Conservation (phyloP, 2,888 invertebrate genomes). For the Barypeithes pellucidus region DNA sequence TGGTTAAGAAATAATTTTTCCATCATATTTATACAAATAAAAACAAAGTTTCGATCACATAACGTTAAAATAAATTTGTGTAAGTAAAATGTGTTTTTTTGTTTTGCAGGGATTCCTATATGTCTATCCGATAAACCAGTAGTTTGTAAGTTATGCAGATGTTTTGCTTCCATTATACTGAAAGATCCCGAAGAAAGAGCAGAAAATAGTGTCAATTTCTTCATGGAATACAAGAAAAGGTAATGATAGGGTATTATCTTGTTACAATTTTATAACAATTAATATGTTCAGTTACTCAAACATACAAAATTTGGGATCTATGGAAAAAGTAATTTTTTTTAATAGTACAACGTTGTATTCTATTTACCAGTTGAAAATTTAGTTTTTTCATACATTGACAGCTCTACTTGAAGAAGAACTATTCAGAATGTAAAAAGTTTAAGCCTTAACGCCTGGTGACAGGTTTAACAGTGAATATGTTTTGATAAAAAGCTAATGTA, state of each 20-base stretch:
- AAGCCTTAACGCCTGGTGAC: too few species aligned
- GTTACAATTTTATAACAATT: too few species aligned
- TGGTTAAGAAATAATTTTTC: too few species aligned
- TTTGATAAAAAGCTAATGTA: too few species aligned
- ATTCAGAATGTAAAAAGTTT: too few species aligned
- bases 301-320: too few species aligned
- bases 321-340: slow-evolving; percentile 72
- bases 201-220: slow-evolving; percentile 73
- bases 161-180: slow-evolving; percentile 82
- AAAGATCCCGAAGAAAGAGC: slow-evolving; percentile 74
- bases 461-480: too few species aligned
- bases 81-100: slow-evolving; percentile 8
- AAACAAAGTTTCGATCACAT: too few species aligned
- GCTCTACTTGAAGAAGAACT: too few species aligned
- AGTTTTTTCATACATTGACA: neutral
- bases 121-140: slow-evolving; percentile 80
- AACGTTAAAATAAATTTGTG: neutral
- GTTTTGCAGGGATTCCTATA: slow-evolving; percentile 76
- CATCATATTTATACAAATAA: too few species aligned
- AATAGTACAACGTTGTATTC: neutral
- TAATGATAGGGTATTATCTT: too few species aligned
- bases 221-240: slow-evolving; percentile 78
- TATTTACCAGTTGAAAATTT: neutral
- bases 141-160: slow-evolving; percentile 87
- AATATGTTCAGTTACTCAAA: too few species aligned